Base-by-base conservation (phyloP, 2,113 vertebrate species). In the Leptosomus discolor region DNA sequence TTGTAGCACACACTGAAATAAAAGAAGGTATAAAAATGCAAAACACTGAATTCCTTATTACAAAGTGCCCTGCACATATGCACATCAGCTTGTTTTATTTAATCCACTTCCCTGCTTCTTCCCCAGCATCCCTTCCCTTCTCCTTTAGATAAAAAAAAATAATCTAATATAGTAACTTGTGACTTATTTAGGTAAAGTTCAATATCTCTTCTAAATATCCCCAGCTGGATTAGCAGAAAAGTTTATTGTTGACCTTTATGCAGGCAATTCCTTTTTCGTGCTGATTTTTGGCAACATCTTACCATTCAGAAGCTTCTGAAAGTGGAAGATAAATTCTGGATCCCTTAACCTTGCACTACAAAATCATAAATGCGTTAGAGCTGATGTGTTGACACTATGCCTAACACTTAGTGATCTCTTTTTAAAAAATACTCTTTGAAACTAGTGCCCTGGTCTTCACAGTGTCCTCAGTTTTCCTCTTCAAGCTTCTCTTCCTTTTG, bases 191-290 rank as follows among this genome's bases (percentile, higher is more conserved):
- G 36, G 23, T 51, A 43, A 86, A 65, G 15, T 67, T 81, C 54
- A 82, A 5, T 54, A 46, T 39, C 10, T 85, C 58, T 63, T 71
- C 60, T 74, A 84, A 73, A 71, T 77, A 75, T 12, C 23, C 5
- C 14, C 27, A 32, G 2, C 19, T 74, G 46, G 7, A n/a, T 78
- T 64, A 81, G 26, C 30, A 60, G 61, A 68, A 81, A 71, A 71
- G 9, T 10, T 29, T 64, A 30, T 4, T 51, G 24, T 3, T 39
- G 22, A 68, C 9, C 15, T 60, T 58, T 37, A 51, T 39, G 23
- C 5, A 70, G 24, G 34, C 26, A 56, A 17, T 75, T 86, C 6
- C 23, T 48, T 85, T 85, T 32, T 46, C 0, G 0, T 61, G 5
- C 15, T 84, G 51, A 21, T 58, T 80, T 94, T 86, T 80, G 8